phyloP scores from a whole-genome alignment of 2,888 invertebrate genomes.

The Andrena chrysosceles region DNA sequence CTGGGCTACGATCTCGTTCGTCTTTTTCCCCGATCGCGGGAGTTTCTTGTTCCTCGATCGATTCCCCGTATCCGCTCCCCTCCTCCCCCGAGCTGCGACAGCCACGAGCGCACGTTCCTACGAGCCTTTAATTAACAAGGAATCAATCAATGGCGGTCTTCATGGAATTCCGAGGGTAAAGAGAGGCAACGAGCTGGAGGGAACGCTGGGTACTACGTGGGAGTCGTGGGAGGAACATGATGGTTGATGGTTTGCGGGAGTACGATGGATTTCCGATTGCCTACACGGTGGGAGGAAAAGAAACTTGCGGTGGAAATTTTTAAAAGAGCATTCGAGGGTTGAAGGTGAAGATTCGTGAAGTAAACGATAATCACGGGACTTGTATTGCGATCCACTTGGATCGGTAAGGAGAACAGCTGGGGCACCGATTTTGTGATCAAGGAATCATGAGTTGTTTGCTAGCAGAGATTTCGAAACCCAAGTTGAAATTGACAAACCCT shows the following conservation, averaged over 20 bases:
- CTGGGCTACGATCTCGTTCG: slow-evolving; percentile 47
- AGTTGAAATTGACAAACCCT: not conserved
- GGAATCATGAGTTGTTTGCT: too few species aligned
- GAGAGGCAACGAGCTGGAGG: slow-evolving; percentile 32
- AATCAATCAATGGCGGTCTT: slow-evolving; percentile 78
- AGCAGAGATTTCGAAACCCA: not conserved
- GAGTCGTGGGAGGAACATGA: slow-evolving; percentile 20
- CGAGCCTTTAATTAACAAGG: slow-evolving; percentile 80
- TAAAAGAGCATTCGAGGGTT: not conserved
- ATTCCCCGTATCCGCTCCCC: slow-evolving; percentile 70
- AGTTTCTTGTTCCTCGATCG: slow-evolving; percentile 73
- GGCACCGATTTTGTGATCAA: too few species aligned
- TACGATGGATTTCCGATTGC: not conserved
- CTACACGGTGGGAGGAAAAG: not conserved
- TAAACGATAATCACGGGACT: not conserved
- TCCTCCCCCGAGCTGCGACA: slow-evolving; percentile 31
- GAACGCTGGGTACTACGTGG: not conserved
- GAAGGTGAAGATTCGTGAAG: not conserved
- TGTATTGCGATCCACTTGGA: too few species aligned
- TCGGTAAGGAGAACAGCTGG: too few species aligned
- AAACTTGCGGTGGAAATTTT: slow-evolving; percentile 4
- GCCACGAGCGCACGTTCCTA: slow-evolving; percentile 65
- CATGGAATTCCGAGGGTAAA: slow-evolving; percentile 73
- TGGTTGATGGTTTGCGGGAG: not conserved
- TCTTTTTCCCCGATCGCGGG: slow-evolving; percentile 70